These are phyloP conservation scores for Caradrina clavipalpis DNA, from an alignment of 2,888 invertebrate species.

Conservation along the genomic window DNA sequence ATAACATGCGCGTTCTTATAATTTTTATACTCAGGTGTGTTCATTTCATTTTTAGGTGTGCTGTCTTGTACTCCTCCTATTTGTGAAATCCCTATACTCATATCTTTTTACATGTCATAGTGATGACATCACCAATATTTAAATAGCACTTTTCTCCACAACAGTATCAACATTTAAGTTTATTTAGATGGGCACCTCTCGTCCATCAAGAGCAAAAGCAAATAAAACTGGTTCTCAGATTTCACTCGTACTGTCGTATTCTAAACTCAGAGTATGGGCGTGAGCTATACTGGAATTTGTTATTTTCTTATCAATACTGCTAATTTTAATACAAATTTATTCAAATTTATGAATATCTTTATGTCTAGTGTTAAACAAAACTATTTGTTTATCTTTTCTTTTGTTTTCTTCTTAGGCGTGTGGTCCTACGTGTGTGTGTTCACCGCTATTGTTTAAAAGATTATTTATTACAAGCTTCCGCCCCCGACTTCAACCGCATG, in stretches of 20 bases:
- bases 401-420: constrained; percentile 7
- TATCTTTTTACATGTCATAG: not conserved
- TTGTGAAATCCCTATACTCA: not conserved
- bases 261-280: constrained; percentile 67
- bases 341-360: not conserved
- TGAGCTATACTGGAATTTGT: constrained; percentile 32
- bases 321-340: constrained; percentile 13
- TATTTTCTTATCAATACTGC: constrained; percentile 20
- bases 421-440: too few relatives aligned
- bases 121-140: constrained; percentile 6
- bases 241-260: constrained; percentile 69
- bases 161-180: constrained; percentile 53
- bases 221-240: constrained; percentile 76
- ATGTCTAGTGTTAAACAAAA: not conserved
- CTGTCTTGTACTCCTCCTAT: not conserved
- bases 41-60: not conserved
- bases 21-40: too few relatives aligned
- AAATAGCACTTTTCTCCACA: constrained; percentile 39
- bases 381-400: constrained; percentile 8
- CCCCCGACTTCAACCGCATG: too few relatives aligned
- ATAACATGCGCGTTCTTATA: not conserved
- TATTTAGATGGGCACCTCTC: constrained; percentile 54
- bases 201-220: constrained; percentile 62
- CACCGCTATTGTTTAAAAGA: too few relatives aligned
- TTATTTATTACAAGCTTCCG: too few relatives aligned